These are phyloP conservation scores for Tautogolabrus adspersus DNA, from an alignment of 2,113 vertebrate species.

Conservation along the genomic window DNA sequence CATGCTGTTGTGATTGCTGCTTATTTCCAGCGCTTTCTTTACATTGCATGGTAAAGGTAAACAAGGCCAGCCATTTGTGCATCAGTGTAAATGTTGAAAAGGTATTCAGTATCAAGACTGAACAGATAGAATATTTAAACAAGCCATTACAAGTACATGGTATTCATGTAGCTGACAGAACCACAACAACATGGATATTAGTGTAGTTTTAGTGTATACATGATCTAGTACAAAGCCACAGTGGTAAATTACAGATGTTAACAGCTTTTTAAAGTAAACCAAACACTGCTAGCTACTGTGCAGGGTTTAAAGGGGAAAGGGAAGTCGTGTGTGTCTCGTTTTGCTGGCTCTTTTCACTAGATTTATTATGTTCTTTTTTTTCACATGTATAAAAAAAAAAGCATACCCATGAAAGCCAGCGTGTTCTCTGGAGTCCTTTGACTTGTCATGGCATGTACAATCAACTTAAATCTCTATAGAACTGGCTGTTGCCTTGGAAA, in stretches of 20 bases:
- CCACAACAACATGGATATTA: background rate
- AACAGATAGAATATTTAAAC: background rate
- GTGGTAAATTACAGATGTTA: background rate
- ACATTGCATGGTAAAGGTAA: background rate
- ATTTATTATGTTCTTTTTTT: background rate
- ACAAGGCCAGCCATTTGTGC: background rate
- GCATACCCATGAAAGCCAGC: background rate
- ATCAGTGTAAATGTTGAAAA: background rate
- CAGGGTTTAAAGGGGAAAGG: background rate
- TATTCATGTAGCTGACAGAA: background rate
- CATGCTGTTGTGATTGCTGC: background rate
- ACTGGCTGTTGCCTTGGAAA: constrained; percentile 69
- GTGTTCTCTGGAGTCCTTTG: constrained; percentile 15
- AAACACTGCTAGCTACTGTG: background rate
- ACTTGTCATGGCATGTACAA: constrained; percentile 57
- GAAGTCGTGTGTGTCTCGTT: background rate
- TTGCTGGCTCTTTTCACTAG: background rate
- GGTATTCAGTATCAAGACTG: background rate
- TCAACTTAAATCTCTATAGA: constrained; percentile 68
- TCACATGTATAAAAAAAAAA: background rate
- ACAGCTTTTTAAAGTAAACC: background rate
- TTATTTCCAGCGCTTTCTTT: constrained; percentile 6
- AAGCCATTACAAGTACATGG: background rate
- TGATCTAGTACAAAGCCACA: background rate
- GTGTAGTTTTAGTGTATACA: background rate